phyloP scores from a whole-genome alignment of 2,888 invertebrate species.

The Unio pictorum region DNA sequence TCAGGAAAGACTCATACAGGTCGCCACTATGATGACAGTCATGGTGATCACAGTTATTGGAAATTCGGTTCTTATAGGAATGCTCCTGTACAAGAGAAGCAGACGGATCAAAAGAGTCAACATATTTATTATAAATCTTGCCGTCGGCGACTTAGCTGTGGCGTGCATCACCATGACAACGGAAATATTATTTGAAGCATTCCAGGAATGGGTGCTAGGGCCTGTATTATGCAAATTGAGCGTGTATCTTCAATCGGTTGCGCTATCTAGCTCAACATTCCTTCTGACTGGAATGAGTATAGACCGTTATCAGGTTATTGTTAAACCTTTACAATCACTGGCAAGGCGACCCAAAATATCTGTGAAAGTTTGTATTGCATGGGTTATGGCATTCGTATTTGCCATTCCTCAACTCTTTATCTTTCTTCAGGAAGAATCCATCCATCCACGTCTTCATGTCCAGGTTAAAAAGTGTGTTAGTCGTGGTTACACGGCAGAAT shows the following conservation, averaged over 20 bases:
- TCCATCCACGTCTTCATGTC: conserved; percentile 56
- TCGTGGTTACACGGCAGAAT: conserved; percentile 70
- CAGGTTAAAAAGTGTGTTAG: conserved; percentile 68
- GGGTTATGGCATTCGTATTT: conserved; percentile 70
- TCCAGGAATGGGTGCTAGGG: conserved; percentile 72
- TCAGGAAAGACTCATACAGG: conserved; percentile 31
- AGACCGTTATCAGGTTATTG: conserved; percentile 71
- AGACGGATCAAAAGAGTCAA: conserved; percentile 69
- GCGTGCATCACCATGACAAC: conserved; percentile 72
- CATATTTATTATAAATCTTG: conserved; percentile 72
- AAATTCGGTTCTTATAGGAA: conserved; percentile 67
- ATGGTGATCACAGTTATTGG: conserved; percentile 71
- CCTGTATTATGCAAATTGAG: conserved; percentile 70
- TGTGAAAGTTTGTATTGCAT: conserved; percentile 68
- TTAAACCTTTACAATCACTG: conserved; percentile 69
- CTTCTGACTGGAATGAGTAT: conserved; percentile 72
- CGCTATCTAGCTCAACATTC: conserved; percentile 71
- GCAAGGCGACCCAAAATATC: conserved; percentile 60
- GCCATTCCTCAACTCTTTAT: conserved; percentile 72
- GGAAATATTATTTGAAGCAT: conserved; percentile 71
- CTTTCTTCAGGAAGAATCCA: conserved; percentile 67
- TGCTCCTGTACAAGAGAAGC: conserved; percentile 61
- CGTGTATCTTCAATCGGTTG: conserved; percentile 71
- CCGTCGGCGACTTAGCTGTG: conserved; percentile 71
- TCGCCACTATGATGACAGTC: conserved; percentile 48